These are phyloP conservation scores for Cremastinae sp. DNA, from an alignment of 2,888 invertebrate genomes.

Conservation along the genomic window DNA sequence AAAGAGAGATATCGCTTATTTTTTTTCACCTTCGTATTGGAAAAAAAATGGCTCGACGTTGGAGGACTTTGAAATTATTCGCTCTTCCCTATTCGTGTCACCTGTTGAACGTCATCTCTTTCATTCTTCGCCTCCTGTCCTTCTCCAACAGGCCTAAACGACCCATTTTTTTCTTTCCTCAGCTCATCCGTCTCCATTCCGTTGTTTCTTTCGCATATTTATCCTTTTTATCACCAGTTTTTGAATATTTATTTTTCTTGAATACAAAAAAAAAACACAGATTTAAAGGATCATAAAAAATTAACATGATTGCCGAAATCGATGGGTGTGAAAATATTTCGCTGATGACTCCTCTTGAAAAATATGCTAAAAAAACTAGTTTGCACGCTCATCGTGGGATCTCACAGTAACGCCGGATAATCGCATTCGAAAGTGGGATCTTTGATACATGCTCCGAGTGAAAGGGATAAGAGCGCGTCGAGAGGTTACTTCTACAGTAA, in stretches of 20 bases:
- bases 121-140: slow-evolving; percentile 1
- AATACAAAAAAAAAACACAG: too few relatives aligned
- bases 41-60: neutral
- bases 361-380: neutral
- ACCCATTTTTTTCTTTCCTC: neutral
- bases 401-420: slow-evolving; percentile 14
- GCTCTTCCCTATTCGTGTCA: slow-evolving; percentile 46
- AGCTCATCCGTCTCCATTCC: too few relatives aligned
- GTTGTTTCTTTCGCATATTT: too few relatives aligned
- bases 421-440: slow-evolving; percentile 60
- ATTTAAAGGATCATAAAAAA: too few relatives aligned
- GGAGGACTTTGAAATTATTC: neutral
- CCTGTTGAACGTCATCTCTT: slow-evolving; percentile 36
- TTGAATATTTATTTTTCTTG: too few relatives aligned
- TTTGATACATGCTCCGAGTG: slow-evolving; percentile 58
- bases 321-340: too few relatives aligned
- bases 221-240: too few relatives aligned
- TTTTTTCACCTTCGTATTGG: neutral
- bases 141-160: neutral
- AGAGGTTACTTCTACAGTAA: slow-evolving; percentile 15
- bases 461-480: slow-evolving; percentile 60
- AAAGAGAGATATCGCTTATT: too few relatives aligned
- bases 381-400: slow-evolving; percentile 3
- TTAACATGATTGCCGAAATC: too few relatives aligned
- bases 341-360: neutral